phyloP scores from a whole-genome alignment of 30 jellyfish, hydroid and myxozoan species.

The Cassiopea andromeda region DNA sequence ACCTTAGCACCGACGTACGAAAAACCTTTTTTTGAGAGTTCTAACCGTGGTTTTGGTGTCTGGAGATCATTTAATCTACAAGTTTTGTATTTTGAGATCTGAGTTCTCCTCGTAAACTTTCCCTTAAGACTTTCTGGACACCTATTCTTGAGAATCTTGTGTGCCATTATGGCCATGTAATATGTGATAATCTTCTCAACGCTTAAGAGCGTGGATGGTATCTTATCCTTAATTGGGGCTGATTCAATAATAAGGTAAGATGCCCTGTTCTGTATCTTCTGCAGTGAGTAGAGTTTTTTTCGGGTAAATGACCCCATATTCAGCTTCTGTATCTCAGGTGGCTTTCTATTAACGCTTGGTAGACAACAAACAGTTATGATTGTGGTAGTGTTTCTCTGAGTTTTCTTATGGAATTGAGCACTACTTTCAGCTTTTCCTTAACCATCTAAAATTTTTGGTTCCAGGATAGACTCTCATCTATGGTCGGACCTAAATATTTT shows the following conservation, averaged over 20 bases:
- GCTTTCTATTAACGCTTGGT: slow-evolving; percentile 34
- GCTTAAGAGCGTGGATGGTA: neutral
- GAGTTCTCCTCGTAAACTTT: too few species aligned
- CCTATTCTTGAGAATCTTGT: slow-evolving; percentile 10
- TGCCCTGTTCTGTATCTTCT: neutral
- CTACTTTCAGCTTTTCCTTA: slow-evolving; percentile 19
- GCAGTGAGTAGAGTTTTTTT: slow-evolving; percentile 22
- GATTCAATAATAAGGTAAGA: too few species aligned
- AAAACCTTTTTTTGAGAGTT: too few species aligned
- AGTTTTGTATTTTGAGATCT: too few species aligned
- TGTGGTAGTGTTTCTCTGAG: neutral
- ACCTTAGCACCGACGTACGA: too few species aligned
- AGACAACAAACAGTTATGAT: slow-evolving; percentile 30
- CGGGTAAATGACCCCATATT: neutral
- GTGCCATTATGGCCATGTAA: slow-evolving; percentile 22
- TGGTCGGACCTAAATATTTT: slow-evolving; percentile 28
- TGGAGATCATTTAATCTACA: too few species aligned
- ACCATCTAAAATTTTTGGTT: slow-evolving; percentile 26
- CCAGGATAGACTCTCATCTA: neutral
- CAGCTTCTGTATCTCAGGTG: neutral
- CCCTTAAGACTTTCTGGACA: neutral
- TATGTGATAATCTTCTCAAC: neutral
- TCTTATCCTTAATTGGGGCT: neutral
- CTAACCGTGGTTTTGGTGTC: too few species aligned
- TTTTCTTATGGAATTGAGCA: slow-evolving; percentile 31